These are phyloP conservation scores for Tyto alba DNA, from an alignment of 2,113 vertebrate genomes.

Conservation along the genomic window DNA sequence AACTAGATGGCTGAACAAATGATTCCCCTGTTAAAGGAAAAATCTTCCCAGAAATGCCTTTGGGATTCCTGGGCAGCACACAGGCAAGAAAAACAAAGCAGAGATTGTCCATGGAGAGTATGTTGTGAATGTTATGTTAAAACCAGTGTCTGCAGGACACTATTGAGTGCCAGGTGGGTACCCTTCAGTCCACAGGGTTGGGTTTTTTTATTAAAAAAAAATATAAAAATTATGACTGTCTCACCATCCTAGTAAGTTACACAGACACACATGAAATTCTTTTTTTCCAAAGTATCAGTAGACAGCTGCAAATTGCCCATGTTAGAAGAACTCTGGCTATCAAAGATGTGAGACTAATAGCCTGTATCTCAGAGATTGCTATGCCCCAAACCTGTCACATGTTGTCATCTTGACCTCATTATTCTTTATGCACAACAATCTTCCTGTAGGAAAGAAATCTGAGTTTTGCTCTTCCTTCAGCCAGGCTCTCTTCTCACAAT, in stretches of 20 bases:
- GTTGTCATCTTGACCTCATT: neutral
- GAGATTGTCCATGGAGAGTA: neutral
- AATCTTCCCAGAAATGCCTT: neutral
- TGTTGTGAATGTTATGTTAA: rapidly evolving
- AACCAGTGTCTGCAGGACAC: neutral
- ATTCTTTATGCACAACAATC: neutral
- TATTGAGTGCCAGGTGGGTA: neutral
- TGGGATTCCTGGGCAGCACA: neutral
- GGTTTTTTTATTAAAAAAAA: neutral
- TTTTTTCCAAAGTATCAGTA: neutral
- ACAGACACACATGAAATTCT: rapidly evolving
- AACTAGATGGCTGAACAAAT: neutral
- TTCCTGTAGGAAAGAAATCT: neutral
- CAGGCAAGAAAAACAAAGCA: neutral
- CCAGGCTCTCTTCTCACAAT: neutral
- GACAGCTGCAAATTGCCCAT: neutral
- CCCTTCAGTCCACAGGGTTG: neutral
- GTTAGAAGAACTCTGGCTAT: neutral
- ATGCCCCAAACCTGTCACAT: neutral
- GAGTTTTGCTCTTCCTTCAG: neutral
- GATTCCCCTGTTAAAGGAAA: neutral
- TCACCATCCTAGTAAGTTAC: neutral
- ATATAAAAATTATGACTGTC: neutral
- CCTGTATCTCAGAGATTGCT: neutral
- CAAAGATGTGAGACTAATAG: neutral